Percentiles rank a stretch among this genome's conserved stretches.
phyloP scores from a whole-genome alignment of 2,888 invertebrate genomes.

The Folsomia manolachei region DNA sequence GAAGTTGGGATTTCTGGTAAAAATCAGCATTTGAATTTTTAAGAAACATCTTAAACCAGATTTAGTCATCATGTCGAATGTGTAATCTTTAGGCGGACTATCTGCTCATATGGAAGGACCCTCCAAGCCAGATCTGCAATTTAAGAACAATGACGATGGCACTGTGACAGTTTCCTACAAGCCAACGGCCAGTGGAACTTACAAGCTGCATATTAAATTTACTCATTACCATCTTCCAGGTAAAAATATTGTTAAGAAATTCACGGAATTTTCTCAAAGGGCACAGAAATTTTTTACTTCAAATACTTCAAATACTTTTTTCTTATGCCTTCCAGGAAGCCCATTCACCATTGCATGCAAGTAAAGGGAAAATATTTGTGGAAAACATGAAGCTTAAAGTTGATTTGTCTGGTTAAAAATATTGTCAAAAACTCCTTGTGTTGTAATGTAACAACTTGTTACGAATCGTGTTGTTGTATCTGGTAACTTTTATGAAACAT shows the following conservation, averaged over 20 bases:
- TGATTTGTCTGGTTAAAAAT: background rate
- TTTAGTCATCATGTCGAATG: background rate
- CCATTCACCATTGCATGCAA: constrained; percentile 31
- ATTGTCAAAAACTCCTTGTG: background rate
- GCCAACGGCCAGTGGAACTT: constrained; percentile 29
- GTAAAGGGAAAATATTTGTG: constrained; percentile 1
- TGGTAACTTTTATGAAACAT: background rate
- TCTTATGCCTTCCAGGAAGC: constrained; percentile 29
- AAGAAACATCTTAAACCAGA: no score
- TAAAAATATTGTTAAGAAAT: no score
- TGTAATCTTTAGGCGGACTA: constrained; percentile 26
- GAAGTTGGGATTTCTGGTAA: constrained; percentile 34
- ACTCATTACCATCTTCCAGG: constrained; percentile 35
- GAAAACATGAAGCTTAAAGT: background rate
- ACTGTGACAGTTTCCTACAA: constrained; percentile 26
- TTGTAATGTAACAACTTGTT: background rate
- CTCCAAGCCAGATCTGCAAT: constrained; percentile 29
- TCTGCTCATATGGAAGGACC: constrained; percentile 36
- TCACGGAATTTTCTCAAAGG: no score
- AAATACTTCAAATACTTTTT: background rate
- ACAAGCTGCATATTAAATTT: constrained; percentile 35
- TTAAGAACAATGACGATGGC: constrained; percentile 34
- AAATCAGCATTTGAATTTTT: no score
- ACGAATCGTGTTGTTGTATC: background rate
- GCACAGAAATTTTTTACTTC: background rate